Evolutionary conservation across 2,888 invertebrate species (phyloP).

Genomic region (Eristalinus aeneus): DNA sequence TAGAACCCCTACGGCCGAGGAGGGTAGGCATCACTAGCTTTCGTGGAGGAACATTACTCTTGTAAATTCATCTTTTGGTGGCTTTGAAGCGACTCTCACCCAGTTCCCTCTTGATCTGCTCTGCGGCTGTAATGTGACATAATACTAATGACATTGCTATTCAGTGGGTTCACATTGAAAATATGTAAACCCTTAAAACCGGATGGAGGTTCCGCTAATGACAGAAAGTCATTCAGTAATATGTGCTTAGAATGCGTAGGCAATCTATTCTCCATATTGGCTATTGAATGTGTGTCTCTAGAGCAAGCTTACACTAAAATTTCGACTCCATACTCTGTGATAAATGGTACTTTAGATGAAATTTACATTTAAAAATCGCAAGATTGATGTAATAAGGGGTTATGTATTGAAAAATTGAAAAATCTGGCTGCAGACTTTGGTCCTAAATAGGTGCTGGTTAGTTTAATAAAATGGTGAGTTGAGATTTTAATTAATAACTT

Average conservation of each 20-base stretch:
- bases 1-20: background rate
- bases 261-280: slow-evolving; percentile 13
- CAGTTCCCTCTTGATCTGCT: background rate
- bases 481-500: too few relatives aligned
- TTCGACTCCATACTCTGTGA: too few relatives aligned
- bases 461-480: slow-evolving; percentile 3
- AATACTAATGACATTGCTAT: slow-evolving; percentile 45
- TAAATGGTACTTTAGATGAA: slow-evolving; percentile 32
- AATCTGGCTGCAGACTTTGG: background rate
- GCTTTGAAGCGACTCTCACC: slow-evolving; percentile 3
- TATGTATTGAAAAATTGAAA: too few relatives aligned
- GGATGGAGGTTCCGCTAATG: slow-evolving; percentile 30
- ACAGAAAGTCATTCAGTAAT: slow-evolving; percentile 42
- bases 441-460: background rate
- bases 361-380: slow-evolving; percentile 44
- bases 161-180: background rate
- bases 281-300: slow-evolving; percentile 6
- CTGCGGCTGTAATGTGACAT: slow-evolving; percentile 36
- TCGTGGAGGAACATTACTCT: slow-evolving; percentile 9
- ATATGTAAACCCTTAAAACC: background rate
- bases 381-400: too few relatives aligned
- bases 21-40: background rate
- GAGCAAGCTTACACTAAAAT: too few relatives aligned
- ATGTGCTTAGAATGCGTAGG: slow-evolving; percentile 36
- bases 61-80: slow-evolving; percentile 42